Conservation (phyloP, 2,797 vertebrate species). For the Molossus alvarezi region DNA sequence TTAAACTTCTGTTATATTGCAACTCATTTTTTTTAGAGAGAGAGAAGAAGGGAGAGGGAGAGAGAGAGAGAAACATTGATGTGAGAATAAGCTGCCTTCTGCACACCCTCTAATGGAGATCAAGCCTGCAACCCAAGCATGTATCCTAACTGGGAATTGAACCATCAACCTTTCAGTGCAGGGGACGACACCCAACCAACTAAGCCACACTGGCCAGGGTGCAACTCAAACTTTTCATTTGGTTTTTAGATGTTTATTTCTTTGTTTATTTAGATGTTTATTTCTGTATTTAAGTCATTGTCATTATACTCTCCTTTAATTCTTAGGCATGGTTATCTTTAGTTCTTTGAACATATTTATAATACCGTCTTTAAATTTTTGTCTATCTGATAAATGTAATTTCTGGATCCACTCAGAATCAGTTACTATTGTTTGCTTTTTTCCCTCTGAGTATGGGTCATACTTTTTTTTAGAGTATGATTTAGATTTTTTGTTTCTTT, state of each 20-base stretch:
- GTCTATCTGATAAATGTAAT: not conserved
- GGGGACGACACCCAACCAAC: too few relatives aligned
- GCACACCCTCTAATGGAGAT: too few relatives aligned
- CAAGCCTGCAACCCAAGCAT: too few relatives aligned
- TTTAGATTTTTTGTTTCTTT: conserved; percentile 45
- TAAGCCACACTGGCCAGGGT: not conserved
- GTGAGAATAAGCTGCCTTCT: too few relatives aligned
- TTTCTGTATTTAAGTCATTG: conserved; percentile 28
- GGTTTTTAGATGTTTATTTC: not conserved
- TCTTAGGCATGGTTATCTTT: conserved; percentile 43
- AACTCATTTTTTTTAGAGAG: not conserved
- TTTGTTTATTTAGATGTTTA: not conserved
- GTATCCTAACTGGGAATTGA: too few relatives aligned
- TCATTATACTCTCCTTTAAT: not conserved
- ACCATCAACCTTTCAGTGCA: too few relatives aligned
- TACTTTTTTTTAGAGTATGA: not conserved
- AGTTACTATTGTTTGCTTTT: not conserved
- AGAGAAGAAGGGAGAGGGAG: too few relatives aligned
- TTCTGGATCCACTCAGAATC: not conserved
- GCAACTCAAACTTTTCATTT: conserved; percentile 16
- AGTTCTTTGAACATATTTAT: not conserved
- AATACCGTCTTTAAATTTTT: not conserved
- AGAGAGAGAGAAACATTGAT: too few relatives aligned
- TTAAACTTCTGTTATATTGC: not conserved
- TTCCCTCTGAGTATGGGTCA: not conserved